Evolutionary conservation across 2,888 invertebrate genomes (phyloP).

Genomic region (Patella caerulea): DNA sequence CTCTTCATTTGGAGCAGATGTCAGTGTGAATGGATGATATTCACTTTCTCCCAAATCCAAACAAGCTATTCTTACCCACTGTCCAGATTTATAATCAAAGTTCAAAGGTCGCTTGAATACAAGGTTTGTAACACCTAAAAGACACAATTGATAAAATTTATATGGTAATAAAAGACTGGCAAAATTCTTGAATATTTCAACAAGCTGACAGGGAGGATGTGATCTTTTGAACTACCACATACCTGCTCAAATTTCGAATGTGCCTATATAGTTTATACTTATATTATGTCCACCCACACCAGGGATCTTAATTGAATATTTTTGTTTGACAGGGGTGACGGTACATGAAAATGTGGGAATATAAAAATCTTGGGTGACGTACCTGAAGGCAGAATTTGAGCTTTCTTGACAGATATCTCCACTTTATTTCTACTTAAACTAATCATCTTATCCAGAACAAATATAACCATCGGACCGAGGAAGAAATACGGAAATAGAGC

Average conservation of each 20-base stretch:
- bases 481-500: constrained; percentile 76
- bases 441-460: constrained; percentile 75
- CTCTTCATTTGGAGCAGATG: constrained; percentile 78
- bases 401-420: constrained; percentile 76
- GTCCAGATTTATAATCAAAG: constrained; percentile 78
- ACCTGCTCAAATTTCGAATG: too few species aligned
- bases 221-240: too few species aligned
- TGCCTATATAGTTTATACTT: too few species aligned
- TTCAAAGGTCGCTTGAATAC: constrained; percentile 76
- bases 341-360: too few species aligned
- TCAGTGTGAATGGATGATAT: constrained; percentile 78
- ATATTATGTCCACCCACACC: too few species aligned
- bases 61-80: constrained; percentile 78
- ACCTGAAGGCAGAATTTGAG: constrained; percentile 77
- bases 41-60: constrained; percentile 74
- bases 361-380: constrained; percentile 37
- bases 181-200: too few species aligned
- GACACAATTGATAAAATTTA: background rate
- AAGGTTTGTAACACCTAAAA: constrained; percentile 76
- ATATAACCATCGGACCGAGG: constrained; percentile 75
- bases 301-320: too few species aligned
- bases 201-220: too few species aligned
- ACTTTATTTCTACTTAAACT: constrained; percentile 76
- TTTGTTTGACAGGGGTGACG: too few species aligned
- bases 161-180: too few species aligned